Percentiles rank a stretch among this genome's conserved stretches.
Conservation (phyloP, 2,113 vertebrate species). For the Amblyornis subalaris region DNA sequence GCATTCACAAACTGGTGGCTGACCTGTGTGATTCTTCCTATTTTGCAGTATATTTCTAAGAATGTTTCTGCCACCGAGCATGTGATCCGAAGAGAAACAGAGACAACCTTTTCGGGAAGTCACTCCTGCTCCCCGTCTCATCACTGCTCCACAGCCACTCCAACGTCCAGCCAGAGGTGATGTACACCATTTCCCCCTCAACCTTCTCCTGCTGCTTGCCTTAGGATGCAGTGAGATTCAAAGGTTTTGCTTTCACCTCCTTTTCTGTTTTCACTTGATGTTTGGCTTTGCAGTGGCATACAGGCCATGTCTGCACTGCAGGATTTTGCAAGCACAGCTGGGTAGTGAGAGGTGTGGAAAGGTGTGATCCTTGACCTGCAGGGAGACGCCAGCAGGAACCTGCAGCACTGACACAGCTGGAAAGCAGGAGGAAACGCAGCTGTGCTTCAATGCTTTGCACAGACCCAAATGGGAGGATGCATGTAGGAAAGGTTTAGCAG, state of each 20-base stretch:
- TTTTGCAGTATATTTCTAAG: slow-evolving; percentile 92
- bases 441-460: neutral
- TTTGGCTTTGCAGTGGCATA: neutral
- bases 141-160: slow-evolving; percentile 90
- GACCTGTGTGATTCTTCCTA: neutral
- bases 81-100: slow-evolving; percentile 87
- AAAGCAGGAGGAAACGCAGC: neutral
- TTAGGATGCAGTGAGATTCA: neutral
- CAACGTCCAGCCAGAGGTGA: slow-evolving; percentile 93
- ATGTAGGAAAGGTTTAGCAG: neutral
- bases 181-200: neutral
- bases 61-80: slow-evolving; percentile 90
- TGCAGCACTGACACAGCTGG: neutral
- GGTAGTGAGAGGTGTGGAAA: neutral
- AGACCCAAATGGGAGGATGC: rapidly evolving
- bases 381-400: neutral
- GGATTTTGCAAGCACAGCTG: neutral
- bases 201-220: neutral
- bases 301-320: neutral
- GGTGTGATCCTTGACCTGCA: neutral
- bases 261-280: neutral
- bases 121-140: slow-evolving; percentile 94
- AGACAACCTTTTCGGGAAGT: slow-evolving; percentile 91
- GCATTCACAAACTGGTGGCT: neutral
- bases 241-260: neutral